Evolutionary conservation across 2,888 invertebrate species (phyloP), one percentile per base, ranked within the genome.

Genomic region (Stegophylla sp.): DNA sequence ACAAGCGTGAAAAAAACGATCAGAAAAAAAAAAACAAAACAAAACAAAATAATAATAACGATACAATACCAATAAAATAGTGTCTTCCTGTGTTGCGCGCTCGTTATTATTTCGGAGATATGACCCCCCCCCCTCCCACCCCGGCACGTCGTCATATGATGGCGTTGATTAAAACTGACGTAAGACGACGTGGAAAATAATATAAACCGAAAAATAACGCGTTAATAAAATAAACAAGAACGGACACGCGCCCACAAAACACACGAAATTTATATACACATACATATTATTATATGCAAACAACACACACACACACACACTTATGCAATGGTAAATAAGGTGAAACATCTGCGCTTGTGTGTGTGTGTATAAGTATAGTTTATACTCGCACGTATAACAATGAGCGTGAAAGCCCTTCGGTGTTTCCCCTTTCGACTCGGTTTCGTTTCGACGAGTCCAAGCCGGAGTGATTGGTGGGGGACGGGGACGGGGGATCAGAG

Each of bases 91-190:
- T 34, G 7, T n/a, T 7, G 34, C 34, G 34, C 7, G 34, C 7
- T 34, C 34, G n/a, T n/a, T n/a, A n/a, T n/a, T n/a, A n/a, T 34
- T 7, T 34, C 34, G 34, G 34, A 34, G 4, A 34, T 34, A 34
- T 34, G 7, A 7, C 34, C 7, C 34, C 4, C 7, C 4, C 3
- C 7, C 3, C 34, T 17, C 53, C 71, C 26, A n/a, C n/a, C n/a
- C n/a, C n/a, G n/a, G n/a, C 20, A 17, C 34, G 13, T 26, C 12
- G 34, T n/a, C 34, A 15, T 28, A 34, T 34, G n/a, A 34, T 28
- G 71, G 17, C 13, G 51, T 75, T 75, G 64, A 75, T 75, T 75
- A 64, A 75, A 75, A 75, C 15, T 20, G 20, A 51, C 63, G 34
- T 34, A 23, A 61, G 61, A 12, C 61, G 61, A 12, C 61, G 9